These are phyloP conservation scores for Acestrorhynchus altus DNA, from an alignment of 2,797 vertebrate species.

Conservation along the genomic window DNA sequence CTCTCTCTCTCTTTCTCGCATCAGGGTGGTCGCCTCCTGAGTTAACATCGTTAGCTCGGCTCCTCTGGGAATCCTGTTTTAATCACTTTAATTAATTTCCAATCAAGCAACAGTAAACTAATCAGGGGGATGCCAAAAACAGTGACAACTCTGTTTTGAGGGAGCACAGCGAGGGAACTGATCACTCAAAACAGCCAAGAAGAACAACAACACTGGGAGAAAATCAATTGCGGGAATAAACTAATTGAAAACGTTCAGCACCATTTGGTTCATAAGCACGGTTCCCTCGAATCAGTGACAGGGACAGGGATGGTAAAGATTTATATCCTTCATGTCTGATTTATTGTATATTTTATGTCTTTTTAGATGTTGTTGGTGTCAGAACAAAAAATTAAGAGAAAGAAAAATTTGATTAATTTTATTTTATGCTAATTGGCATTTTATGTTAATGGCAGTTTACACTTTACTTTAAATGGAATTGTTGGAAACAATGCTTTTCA, in stretches of 20 bases:
- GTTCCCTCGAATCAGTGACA: neutral
- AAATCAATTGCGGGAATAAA: constrained; percentile 22
- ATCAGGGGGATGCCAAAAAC: constrained; percentile 86
- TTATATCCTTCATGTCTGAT: neutral
- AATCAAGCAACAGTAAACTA: constrained; percentile 88
- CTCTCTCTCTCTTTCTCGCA: constrained; percentile 61
- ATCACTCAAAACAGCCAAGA: neutral
- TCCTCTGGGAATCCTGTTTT: constrained; percentile 88
- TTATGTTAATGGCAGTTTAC: too few relatives aligned
- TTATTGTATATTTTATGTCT: neutral
- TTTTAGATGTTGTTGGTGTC: too few relatives aligned
- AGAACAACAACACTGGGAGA: constrained; percentile 3
- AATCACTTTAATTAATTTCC: constrained; percentile 92
- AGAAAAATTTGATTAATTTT: too few relatives aligned
- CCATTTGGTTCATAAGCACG: neutral
- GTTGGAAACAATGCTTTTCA: too few relatives aligned
- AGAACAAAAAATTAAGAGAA: too few relatives aligned
- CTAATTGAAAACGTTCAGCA: constrained; percentile 44
- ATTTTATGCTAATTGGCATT: too few relatives aligned
- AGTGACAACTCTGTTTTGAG: constrained; percentile 78
- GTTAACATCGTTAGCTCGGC: constrained; percentile 80
- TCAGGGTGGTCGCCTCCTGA: constrained; percentile 60
- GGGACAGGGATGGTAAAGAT: neutral
- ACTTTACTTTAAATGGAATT: too few relatives aligned
- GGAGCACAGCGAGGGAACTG: constrained; percentile 43